phyloP scores from a whole-genome alignment of 2,113 vertebrate species.

The Lophotis ruficrista region DNA sequence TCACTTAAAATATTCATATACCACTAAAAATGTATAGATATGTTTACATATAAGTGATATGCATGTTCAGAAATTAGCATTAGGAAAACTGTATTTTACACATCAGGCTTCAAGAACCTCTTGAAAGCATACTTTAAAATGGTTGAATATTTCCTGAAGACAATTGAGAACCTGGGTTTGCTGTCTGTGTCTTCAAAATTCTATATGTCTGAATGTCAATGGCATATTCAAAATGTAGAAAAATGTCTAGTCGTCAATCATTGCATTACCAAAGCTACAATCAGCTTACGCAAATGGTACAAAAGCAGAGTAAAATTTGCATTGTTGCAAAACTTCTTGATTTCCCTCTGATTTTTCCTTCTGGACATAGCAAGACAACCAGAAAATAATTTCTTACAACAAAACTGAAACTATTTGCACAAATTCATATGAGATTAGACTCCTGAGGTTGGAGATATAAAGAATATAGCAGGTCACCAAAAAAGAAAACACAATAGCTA shows the following conservation, averaged over 20 bases:
- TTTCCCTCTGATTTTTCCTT: not conserved
- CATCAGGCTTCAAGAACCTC: not conserved
- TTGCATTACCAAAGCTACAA: not conserved
- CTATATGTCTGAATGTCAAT: not conserved
- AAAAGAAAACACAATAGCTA: not conserved
- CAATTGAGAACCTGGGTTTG: not conserved
- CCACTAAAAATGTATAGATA: not conserved
- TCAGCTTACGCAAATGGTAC: not conserved
- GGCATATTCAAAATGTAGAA: not conserved
- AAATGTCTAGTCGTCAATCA: not conserved
- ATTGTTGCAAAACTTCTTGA: not conserved
- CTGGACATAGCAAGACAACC: not conserved
- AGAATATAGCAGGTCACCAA: not conserved
- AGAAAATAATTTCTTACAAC: not conserved
- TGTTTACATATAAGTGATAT: not conserved
- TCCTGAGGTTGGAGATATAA: not conserved
- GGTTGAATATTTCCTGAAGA: not conserved
- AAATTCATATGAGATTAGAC: not conserved
- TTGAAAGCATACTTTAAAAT: not conserved
- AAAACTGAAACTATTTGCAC: not conserved
- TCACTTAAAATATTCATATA: not conserved
- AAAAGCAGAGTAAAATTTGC: not conserved
- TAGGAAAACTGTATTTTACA: not conserved
- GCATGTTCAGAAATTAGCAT: not conserved
- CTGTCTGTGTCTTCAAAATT: not conserved